Conservation (phyloP, 2,113 vertebrate species). For the Callionymus lyra region DNA sequence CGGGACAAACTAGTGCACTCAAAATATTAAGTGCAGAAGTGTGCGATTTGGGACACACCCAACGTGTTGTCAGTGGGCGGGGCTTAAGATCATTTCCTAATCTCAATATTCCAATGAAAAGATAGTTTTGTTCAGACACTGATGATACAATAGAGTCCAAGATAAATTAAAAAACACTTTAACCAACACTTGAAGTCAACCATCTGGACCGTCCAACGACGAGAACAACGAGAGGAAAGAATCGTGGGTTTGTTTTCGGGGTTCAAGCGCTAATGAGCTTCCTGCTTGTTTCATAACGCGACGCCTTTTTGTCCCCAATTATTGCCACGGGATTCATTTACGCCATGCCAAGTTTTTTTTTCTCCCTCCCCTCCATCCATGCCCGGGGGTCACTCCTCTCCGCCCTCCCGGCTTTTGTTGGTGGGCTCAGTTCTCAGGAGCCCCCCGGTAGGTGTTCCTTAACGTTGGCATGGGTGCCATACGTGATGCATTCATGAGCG, state of each 20-base stretch:
- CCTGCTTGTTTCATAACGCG: constrained; percentile 50
- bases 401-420: constrained; percentile 51
- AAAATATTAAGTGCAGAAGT: constrained; percentile 26
- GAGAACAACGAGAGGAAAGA: constrained; percentile 21
- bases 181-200: no score
- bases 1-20: no score
- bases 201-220: no score
- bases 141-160: no score
- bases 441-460: constrained; percentile 54
- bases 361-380: constrained; percentile 33
- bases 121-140: no score
- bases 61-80: no score
- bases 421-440: constrained; percentile 60
- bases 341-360: constrained; percentile 54
- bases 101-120: no score
- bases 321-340: constrained; percentile 54
- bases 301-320: constrained; percentile 46
- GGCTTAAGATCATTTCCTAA: no score
- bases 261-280: constrained; percentile 44
- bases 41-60: constrained; percentile 41
- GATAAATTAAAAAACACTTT: no score
- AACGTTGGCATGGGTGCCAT: constrained; percentile 45
- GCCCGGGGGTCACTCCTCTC: constrained; percentile 44
- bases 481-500: constrained; percentile 52
- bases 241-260: constrained; percentile 44